Base-by-base conservation (phyloP, 2,797 vertebrate genomes). In the Mus caroli region DNA sequence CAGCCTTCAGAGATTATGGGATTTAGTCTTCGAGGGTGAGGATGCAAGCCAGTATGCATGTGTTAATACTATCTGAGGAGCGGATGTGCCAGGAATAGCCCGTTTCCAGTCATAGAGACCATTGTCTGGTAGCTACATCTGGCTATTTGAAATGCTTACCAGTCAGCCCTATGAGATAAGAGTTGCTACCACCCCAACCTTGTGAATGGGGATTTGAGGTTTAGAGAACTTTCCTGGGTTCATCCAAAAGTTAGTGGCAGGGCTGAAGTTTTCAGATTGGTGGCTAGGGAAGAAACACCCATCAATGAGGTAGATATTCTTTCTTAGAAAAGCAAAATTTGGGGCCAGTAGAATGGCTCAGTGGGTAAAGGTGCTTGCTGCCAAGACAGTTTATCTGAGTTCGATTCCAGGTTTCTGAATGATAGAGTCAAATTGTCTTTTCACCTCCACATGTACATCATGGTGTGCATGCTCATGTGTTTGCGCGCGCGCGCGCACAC, bases 261-360 rank as follows among this genome's bases (percentile, higher is more conserved):
- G 64, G 31, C 34, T 60, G 54, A 26, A 78, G 50, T 88, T 67
- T 69, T 37, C 90, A 71, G 71, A 67, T 85, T 85, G 69, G 56
- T 43, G 90, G 40, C 75, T n/a, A 78, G 34, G 15, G 7, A 40
- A 67, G 46, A 52, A 64, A 56, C 22, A 87, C 12, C n/a, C 31
- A n/a, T 43, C 19, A 64, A 60, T 1, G 84, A n/a, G 58, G 76
- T n/a, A 76, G 40, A 85, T 37, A 34, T 76, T 88, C 17, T 89
- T 94, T 90, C 71, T 73, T 95, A 91, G 8, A 69, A 75, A 94
- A 93, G 87, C 77, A 58, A 31, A 67, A 54, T 71, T 85, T 24
- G 31, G 34, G 64, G 34, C 20, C 46, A 37, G 6, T 26, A 14
- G 37, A n/a, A 54, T 2, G 13, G 20, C 24, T 71, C 64, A 28